phyloP scores from a whole-genome alignment of 2,797 vertebrate species.

The Diceros bicornis region DNA sequence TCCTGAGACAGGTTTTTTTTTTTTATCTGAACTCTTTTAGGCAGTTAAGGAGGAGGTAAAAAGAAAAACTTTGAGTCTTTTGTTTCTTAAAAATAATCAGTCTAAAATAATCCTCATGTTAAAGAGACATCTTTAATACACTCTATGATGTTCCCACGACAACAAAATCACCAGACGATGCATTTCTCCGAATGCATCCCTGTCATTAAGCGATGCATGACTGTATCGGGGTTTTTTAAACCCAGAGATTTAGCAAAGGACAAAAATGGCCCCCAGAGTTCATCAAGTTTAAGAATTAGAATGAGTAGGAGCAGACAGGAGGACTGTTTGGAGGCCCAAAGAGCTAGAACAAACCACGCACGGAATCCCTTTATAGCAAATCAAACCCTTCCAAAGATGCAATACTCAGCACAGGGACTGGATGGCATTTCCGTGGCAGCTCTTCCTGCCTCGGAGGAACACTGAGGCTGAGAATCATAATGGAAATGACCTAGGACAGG shows the following conservation, averaged over 20 bases:
- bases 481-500: neutral
- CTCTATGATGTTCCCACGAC: too few relatives aligned
- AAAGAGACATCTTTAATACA: too few relatives aligned
- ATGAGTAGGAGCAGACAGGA: neutral
- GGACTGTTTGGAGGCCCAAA: neutral
- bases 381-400: neutral
- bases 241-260: constrained; percentile 30
- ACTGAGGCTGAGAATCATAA: neutral
- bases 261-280: neutral
- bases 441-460: neutral
- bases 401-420: neutral
- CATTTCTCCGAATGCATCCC: too few relatives aligned
- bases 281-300: constrained; percentile 5
- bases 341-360: neutral
- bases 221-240: neutral
- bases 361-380: neutral
- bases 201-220: too few relatives aligned
- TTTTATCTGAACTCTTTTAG: too few relatives aligned
- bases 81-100: too few relatives aligned
- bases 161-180: too few relatives aligned
- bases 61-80: too few relatives aligned
- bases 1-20: too few relatives aligned
- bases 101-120: too few relatives aligned
- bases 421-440: accelerated
- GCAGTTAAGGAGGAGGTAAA: too few relatives aligned